phyloP scores from a whole-genome alignment of 2,888 invertebrate genomes.

The Yponomeuta malinellus region DNA sequence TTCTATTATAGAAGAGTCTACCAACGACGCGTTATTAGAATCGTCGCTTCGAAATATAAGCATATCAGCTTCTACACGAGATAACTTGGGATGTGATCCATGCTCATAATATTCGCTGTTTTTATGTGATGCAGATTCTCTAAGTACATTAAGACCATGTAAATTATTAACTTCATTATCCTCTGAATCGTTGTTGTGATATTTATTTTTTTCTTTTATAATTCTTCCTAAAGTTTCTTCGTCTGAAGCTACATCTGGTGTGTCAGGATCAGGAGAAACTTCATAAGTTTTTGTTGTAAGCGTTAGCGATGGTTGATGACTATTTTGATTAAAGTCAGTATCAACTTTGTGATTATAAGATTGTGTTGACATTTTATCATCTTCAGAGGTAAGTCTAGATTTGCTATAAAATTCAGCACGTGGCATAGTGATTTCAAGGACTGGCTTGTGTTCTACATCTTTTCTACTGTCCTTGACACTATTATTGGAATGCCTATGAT shows the following conservation, averaged over 20 bases:
- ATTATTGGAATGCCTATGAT: too few species aligned
- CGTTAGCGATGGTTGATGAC: neutral
- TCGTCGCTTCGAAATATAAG: neutral
- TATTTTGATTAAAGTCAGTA: neutral
- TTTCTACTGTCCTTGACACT: slow-evolving; percentile 25
- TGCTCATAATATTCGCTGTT: neutral
- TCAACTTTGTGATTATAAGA: neutral
- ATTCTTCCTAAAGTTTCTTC: slow-evolving; percentile 7
- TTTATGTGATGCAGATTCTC: neutral
- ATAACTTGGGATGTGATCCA: neutral
- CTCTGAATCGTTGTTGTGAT: neutral
- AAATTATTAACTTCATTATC: neutral
- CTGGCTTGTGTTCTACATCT: neutral
- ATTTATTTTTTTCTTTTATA: slow-evolving; percentile 22
- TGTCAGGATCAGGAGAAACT: neutral
- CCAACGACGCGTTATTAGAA: neutral
- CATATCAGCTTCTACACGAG: neutral
- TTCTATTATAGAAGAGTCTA: neutral
- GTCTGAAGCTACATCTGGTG: neutral
- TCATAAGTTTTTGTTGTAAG: neutral
- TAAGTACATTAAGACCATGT: neutral
- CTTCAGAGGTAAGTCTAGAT: neutral
- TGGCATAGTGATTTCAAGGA: neutral
- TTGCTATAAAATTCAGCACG: neutral
- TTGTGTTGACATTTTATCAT: neutral